phyloP scores from a whole-genome alignment of 2,797 vertebrate genomes.

The Macrochelys suwanniensis region DNA sequence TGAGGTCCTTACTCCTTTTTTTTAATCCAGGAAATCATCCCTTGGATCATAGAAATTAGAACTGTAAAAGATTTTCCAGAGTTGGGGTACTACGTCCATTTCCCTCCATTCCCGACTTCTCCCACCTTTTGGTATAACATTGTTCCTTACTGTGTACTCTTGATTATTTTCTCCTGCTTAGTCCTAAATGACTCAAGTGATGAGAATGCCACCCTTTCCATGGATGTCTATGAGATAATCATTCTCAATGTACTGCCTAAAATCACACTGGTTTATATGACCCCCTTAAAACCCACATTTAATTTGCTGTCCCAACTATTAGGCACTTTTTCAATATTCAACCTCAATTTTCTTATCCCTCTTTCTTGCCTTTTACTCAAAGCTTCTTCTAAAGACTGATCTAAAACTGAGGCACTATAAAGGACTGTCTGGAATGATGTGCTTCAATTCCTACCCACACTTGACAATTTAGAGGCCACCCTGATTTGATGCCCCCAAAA shows the following conservation, averaged over 20 bases:
- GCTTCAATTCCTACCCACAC: neutral
- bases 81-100: neutral
- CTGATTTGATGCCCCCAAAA: neutral
- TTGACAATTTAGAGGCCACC: neutral
- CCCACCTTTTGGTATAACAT: neutral
- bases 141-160: neutral
- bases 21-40: neutral
- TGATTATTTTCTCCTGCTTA: conserved; percentile 33
- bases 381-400: neutral
- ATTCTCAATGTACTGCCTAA: conserved; percentile 7
- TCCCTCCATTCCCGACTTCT: neutral
- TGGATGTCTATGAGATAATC: neutral
- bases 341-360: neutral
- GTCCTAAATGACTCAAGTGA: neutral
- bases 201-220: neutral
- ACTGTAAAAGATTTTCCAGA: neutral
- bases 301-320: conserved; percentile 14
- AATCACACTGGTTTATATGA: neutral
- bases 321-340: conserved; percentile 3
- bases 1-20: neutral
- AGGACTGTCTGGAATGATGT: neutral
- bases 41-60: neutral
- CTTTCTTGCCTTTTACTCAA: neutral
- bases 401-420: neutral
- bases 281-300: neutral